Percentiles rank a stretch among this genome's conserved stretches.
These are phyloP conservation scores for Holocentrus rufus DNA, from an alignment of 2,797 vertebrate species.

Conservation along the genomic window DNA sequence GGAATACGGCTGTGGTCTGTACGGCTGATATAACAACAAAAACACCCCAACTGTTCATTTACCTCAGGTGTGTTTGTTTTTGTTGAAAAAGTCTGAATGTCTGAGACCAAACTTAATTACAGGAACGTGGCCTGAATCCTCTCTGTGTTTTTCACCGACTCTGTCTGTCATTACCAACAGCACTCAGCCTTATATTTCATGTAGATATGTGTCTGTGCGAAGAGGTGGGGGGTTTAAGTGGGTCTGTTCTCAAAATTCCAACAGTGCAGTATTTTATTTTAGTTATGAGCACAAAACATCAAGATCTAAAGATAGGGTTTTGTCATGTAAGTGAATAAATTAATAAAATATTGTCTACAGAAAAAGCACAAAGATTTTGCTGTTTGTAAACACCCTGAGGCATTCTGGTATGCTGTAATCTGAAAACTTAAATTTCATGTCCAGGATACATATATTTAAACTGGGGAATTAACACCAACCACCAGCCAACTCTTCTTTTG, in stretches of 20 bases:
- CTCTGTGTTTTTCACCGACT: slow-evolving; percentile 27
- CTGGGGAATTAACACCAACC: slow-evolving; percentile 1
- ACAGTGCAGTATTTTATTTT: slow-evolving; percentile 10
- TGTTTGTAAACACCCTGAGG: neutral
- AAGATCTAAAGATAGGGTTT: slow-evolving; percentile 27
- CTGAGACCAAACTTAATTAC: slow-evolving; percentile 23
- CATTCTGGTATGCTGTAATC: neutral
- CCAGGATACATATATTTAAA: neutral
- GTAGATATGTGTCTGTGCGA: neutral
- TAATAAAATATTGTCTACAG: neutral
- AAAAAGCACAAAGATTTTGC: slow-evolving; percentile 9
- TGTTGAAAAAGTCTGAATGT: slow-evolving; percentile 1
- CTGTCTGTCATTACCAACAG: slow-evolving; percentile 39
- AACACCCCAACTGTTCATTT: slow-evolving; percentile 13
- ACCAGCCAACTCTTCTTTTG: slow-evolving; percentile 6
- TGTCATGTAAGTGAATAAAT: slow-evolving; percentile 7
- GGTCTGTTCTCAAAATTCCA: slow-evolving; percentile 56
- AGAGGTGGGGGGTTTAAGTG: slow-evolving; percentile 11
- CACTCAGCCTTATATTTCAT: slow-evolving; percentile 18
- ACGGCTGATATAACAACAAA: neutral
- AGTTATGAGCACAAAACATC: slow-evolving; percentile 8
- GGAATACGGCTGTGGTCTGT: slow-evolving; percentile 9
- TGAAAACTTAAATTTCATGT: slow-evolving; percentile 1
- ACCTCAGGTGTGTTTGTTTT: slow-evolving; percentile 35
- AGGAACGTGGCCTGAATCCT: slow-evolving; percentile 21